Evolutionary conservation across 2,888 invertebrate species (phyloP).

Genomic region (Noctua fimbriata): DNA sequence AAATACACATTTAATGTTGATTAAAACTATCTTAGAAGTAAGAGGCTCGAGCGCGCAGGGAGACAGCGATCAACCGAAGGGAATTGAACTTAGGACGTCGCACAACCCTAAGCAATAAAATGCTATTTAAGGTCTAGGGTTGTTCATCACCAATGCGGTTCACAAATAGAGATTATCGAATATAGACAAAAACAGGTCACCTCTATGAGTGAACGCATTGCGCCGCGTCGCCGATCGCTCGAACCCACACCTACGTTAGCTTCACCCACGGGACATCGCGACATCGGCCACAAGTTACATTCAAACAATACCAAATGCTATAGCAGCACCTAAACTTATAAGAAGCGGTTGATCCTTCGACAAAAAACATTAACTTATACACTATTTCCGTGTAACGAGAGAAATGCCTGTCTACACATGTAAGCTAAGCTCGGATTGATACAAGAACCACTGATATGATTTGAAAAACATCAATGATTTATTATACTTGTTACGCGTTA

Average conservation of each 20-base stretch:
- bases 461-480: conserved; percentile 58
- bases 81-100: conserved; percentile 64
- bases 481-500: conserved; percentile 54
- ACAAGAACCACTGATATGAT: conserved; percentile 68
- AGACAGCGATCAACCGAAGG: conserved; percentile 66
- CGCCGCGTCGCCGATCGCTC: conserved; percentile 74
- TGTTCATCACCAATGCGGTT: conserved; percentile 64
- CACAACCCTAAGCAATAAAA: conserved; percentile 63
- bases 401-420: conserved; percentile 60
- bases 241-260: conserved; percentile 76
- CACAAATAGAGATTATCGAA: conserved; percentile 66
- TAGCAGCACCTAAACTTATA: conserved; percentile 79
- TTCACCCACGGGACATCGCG: conserved; percentile 84
- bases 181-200: conserved; percentile 73
- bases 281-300: conserved; percentile 84
- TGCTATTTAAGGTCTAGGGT: conserved; percentile 55
- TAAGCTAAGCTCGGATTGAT: conserved; percentile 69
- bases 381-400: conserved; percentile 64
- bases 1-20: conserved; percentile 90
- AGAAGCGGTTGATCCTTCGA: conserved; percentile 74
- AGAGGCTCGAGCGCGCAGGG: conserved; percentile 77
- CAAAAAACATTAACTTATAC: conserved; percentile 66
- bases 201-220: conserved; percentile 72
- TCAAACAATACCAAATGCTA: conserved; percentile 78
- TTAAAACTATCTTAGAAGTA: conserved; percentile 85